Conservation (phyloP, 2,113 vertebrate genomes). For the Chascanopsetta lugubris region DNA sequence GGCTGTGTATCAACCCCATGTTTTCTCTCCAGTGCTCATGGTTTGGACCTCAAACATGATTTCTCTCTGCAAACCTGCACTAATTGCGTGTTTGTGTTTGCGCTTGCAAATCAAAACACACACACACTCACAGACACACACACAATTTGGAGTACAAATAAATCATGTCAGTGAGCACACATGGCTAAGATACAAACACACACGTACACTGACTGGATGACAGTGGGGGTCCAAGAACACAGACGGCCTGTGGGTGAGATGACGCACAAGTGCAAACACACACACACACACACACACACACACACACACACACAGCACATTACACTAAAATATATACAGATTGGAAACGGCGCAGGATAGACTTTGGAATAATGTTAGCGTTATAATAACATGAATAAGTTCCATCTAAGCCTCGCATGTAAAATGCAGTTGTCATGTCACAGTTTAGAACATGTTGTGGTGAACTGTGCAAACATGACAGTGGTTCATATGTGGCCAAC, state of each 20-base stretch:
- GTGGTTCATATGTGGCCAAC: neutral
- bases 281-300: conserved; percentile 19
- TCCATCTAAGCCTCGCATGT: no score
- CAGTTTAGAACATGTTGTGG: neutral
- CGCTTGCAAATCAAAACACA: no score
- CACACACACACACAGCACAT: conserved; percentile 14
- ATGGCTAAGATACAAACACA: conserved; percentile 7
- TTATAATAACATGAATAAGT: no score
- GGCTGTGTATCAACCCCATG: no score
- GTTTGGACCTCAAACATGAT: no score
- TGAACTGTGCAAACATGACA: neutral
- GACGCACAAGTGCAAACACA: conserved; percentile 39
- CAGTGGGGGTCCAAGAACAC: conserved; percentile 66
- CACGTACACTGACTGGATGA: conserved; percentile 46
- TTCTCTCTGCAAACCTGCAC: no score
- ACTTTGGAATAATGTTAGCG: no score
- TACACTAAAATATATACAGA: conserved; percentile 2
- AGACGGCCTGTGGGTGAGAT: conserved; percentile 68
- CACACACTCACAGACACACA: conserved; percentile 16
- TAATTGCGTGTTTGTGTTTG: no score
- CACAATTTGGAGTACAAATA: neutral
- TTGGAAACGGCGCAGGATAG: no score
- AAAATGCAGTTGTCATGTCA: no score
- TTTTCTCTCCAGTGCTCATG: no score
- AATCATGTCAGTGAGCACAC: neutral